These are phyloP conservation scores for Drosophila falleni DNA, from an alignment of 2,888 invertebrate species.

Conservation along the genomic window DNA sequence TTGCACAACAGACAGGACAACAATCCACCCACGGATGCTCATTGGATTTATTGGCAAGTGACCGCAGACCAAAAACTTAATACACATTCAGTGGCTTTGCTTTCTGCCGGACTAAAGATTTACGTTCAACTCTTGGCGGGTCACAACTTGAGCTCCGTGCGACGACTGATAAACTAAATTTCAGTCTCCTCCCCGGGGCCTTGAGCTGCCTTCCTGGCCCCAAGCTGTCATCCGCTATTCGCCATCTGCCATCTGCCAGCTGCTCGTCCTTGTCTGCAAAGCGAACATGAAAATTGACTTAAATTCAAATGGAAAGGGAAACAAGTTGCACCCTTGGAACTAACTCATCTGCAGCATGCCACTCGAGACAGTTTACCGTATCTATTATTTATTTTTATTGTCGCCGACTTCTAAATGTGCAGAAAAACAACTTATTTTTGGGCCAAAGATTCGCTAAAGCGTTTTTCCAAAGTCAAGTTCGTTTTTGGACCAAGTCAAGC, in stretches of 20 bases:
- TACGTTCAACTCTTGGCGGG: slow-evolving; percentile 33
- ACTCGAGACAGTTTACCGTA: slow-evolving; percentile 27
- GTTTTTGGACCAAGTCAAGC: slow-evolving; percentile 19
- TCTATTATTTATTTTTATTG: slow-evolving; percentile 35
- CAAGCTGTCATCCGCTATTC: slow-evolving; percentile 11
- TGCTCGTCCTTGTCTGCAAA: slow-evolving; percentile 25
- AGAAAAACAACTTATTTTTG: slow-evolving; percentile 2
- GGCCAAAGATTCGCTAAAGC: slow-evolving; percentile 3
- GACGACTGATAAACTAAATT: slow-evolving; percentile 49
- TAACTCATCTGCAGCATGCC: slow-evolving; percentile 32
- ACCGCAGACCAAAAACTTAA: slow-evolving; percentile 62
- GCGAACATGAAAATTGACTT: slow-evolving; percentile 51
- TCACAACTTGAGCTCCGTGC: slow-evolving; percentile 34
- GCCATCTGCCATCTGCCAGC: slow-evolving; percentile 26
- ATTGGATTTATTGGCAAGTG: slow-evolving; percentile 67
- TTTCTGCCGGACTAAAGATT: slow-evolving; percentile 47
- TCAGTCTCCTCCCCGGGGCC: slow-evolving; percentile 32
- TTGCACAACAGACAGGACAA: slow-evolving; percentile 41
- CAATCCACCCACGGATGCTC: slow-evolving; percentile 50
- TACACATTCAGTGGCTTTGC: slow-evolving; percentile 56
- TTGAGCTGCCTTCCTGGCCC: background rate
- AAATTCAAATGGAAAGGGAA: slow-evolving; percentile 34
- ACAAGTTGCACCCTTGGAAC: slow-evolving; percentile 2
- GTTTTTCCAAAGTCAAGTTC: slow-evolving; percentile 20
- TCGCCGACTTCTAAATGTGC: background rate